These are phyloP conservation scores for Takifugu ocellatus DNA, from an alignment of 2,797 vertebrate genomes.

Conservation along the genomic window DNA sequence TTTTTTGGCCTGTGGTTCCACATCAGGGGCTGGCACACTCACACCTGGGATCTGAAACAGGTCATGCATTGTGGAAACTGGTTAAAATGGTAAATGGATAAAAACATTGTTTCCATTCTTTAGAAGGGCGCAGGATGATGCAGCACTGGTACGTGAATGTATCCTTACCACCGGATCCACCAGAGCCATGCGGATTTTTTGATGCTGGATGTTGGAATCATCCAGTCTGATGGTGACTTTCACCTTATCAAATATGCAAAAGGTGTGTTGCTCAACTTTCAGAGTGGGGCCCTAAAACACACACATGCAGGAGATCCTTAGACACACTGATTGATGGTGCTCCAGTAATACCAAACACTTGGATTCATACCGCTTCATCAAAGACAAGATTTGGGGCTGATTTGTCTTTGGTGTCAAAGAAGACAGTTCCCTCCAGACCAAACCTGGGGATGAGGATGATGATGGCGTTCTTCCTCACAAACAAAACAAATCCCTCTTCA, in stretches of 20 bases:
- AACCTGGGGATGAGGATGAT: conserved; percentile 97
- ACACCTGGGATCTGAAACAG: conserved; percentile 76
- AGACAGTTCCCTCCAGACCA: conserved; percentile 93
- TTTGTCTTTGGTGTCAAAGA: conserved; percentile 90
- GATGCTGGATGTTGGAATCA: conserved; percentile 92
- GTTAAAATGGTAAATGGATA: too few species aligned
- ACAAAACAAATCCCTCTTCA: conserved; percentile 92
- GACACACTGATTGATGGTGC: background rate
- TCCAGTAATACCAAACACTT: background rate
- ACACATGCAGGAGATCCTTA: background rate
- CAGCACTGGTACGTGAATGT: too few species aligned
- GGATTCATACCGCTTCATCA: conserved; percentile 82
- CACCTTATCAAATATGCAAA: conserved; percentile 89
- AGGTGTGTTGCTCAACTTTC: conserved; percentile 83
- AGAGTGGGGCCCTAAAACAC: conserved; percentile 81
- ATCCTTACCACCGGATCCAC: conserved; percentile 86
- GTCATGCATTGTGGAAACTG: background rate
- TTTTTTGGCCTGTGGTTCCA: conserved; percentile 71
- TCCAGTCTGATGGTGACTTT: conserved; percentile 91
- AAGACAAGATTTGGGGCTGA: conserved; percentile 76
- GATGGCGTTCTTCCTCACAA: conserved; percentile 95
- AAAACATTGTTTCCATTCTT: background rate
- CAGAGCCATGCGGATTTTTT: conserved; percentile 94
- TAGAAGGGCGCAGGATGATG: too few species aligned
- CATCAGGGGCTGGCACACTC: conserved; percentile 66